Evolutionary conservation across 1,140 invertebrate species (phyloP).

Genomic region (Alviniconcha marisindica): DNA sequence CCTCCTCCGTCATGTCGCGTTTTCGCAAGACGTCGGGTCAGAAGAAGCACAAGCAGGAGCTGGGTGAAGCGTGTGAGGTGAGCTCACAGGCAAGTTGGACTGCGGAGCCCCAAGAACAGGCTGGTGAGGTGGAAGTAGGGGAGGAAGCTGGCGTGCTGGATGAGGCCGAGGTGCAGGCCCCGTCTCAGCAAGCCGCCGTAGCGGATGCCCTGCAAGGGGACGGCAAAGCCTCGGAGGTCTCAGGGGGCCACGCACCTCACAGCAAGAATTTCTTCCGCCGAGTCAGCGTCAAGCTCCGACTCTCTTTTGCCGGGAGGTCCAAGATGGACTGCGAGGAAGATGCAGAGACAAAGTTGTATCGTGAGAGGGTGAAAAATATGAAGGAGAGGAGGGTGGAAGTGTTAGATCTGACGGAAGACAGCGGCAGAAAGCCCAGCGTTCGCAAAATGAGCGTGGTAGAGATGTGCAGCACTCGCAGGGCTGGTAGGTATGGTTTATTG

Average conservation of each 20-base stretch:
- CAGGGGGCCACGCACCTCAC: background rate
- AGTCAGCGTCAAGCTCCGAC: slow-evolving; percentile 65
- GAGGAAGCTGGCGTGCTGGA: background rate
- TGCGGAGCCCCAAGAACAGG: no score
- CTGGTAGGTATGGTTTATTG: slow-evolving; percentile 43
- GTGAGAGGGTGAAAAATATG: slow-evolving; percentile 25
- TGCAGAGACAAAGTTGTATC: slow-evolving; percentile 32
- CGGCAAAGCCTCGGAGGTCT: background rate
- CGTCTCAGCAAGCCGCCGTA: background rate
- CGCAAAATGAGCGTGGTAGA: slow-evolving; percentile 54
- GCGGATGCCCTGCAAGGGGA: background rate
- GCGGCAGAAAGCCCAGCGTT: slow-evolving; percentile 47
- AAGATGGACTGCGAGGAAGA: slow-evolving; percentile 52
- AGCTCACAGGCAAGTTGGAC: background rate
- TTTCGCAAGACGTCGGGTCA: background rate
- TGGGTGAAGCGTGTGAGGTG: background rate
- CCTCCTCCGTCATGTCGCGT: background rate
- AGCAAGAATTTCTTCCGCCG: slow-evolving; percentile 57
- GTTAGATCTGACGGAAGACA: slow-evolving; percentile 60
- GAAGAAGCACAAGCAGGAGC: background rate
- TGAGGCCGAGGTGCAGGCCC: background rate
- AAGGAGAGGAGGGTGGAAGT: slow-evolving; percentile 54
- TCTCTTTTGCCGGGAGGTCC: slow-evolving; percentile 34
- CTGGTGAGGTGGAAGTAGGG: background rate
- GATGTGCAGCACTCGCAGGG: slow-evolving; percentile 43